Evolutionary conservation across 2,888 invertebrate species (phyloP).

Genomic region (Panzeria rudis): DNA sequence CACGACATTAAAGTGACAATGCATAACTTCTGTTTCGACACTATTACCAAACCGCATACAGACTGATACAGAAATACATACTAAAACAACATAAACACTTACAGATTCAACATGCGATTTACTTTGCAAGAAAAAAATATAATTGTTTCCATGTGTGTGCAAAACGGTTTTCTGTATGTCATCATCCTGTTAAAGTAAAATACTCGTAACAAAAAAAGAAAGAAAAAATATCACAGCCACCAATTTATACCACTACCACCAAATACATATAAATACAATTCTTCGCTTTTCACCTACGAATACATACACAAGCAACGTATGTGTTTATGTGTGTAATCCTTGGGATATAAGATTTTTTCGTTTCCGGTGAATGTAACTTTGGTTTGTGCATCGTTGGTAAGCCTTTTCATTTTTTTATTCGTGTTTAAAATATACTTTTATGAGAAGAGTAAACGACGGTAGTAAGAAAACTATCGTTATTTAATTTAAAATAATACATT

Average conservation of each 20-base stretch:
- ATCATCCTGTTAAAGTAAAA: slow-evolving; percentile 55
- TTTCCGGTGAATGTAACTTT: slow-evolving; percentile 57
- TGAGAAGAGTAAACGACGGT: slow-evolving; percentile 13
- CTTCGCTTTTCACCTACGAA: slow-evolving; percentile 13
- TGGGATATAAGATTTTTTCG: slow-evolving; percentile 59
- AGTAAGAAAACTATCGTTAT: neutral
- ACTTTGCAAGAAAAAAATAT: slow-evolving; percentile 3
- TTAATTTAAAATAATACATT: neutral
- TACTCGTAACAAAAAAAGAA: slow-evolving; percentile 14
- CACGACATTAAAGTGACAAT: slow-evolving; percentile 66
- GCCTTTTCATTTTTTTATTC: slow-evolving; percentile 31
- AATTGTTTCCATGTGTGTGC: slow-evolving; percentile 45
- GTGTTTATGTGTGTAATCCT: slow-evolving; percentile 37
- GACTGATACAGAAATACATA: neutral
- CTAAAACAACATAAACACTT: slow-evolving; percentile 4
- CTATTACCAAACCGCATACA: slow-evolving; percentile 53
- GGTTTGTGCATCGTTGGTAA: slow-evolving; percentile 51
- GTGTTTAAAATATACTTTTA: slow-evolving; percentile 33
- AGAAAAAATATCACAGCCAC: slow-evolving; percentile 38
- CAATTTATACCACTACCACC: slow-evolving; percentile 36
- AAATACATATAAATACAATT: neutral
- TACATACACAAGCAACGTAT: slow-evolving; percentile 3
- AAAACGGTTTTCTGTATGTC: slow-evolving; percentile 56
- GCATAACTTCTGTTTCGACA: slow-evolving; percentile 69
- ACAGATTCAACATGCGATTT: slow-evolving; percentile 17